Conservation (phyloP, 2,113 vertebrate genomes). For the Microcebus murinus region DNA sequence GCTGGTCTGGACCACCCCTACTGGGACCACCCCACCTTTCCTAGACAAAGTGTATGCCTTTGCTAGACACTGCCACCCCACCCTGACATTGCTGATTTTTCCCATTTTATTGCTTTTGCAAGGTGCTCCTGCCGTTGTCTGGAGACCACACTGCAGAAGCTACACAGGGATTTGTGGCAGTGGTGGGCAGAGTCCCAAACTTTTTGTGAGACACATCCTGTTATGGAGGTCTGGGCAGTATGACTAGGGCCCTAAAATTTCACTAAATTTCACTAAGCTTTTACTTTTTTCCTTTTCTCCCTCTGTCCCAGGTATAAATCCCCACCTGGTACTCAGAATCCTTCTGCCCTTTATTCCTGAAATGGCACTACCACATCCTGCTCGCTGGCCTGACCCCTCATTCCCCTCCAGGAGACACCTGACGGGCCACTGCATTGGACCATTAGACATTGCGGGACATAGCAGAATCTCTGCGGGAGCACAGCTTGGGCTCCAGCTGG, state of each 20-base stretch:
- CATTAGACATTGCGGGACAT: not conserved
- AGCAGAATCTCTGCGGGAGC: not conserved
- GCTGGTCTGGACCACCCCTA: not conserved
- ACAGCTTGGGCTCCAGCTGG: not conserved
- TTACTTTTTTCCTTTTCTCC: not conserved
- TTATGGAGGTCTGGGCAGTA: not conserved
- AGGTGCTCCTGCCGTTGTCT: accelerated
- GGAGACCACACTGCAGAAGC: not conserved
- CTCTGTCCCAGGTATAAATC: not conserved
- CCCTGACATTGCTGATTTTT: accelerated
- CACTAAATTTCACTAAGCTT: not conserved
- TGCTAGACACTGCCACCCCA: not conserved
- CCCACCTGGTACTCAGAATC: not conserved
- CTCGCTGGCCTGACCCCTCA: accelerated
- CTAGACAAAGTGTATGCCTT: not conserved
- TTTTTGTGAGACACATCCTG: not conserved
- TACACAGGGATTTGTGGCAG: not conserved
- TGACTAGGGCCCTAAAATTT: not conserved
- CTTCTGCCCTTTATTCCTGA: not conserved
- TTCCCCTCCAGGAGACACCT: not conserved
- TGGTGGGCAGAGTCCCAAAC: too few species aligned
- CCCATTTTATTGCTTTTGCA: too few species aligned
- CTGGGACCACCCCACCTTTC: too few species aligned
- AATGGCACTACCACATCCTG: not conserved
- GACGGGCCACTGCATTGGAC: too few species aligned